Base-by-base conservation (phyloP, 2,888 invertebrate species). In the Aporophyla nigra region DNA sequence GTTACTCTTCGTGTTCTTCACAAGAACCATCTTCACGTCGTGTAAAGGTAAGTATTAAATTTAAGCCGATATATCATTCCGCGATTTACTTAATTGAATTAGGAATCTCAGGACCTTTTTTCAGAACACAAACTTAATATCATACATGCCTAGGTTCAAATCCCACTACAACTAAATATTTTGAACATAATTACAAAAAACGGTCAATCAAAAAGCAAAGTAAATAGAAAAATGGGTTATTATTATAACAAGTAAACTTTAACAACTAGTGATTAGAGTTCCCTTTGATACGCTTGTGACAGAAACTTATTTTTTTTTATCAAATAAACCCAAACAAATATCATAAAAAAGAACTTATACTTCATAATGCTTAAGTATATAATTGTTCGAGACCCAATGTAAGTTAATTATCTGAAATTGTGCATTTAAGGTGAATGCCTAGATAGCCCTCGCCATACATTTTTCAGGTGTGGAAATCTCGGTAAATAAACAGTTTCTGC, bases 1-100 rank as follows among this genome's bases (percentile, higher is more conserved):
- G 5, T n/a, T 82, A 0, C 63, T 87, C 1, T 62, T 79, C 1
- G 16, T 16, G 0, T 74, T 82, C 5, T 76, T 71, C 74, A 71
- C 69, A 6, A 6, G 74, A 12, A 54, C 68, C 9, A 54, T 87
- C 12, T 54, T 76, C 16, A 9, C 61, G 1, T 66, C 86, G 2
- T 19, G 80, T 0, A 76, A 21, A 0, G 51, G 86, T 86, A 83
- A 80, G 87, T 85, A 5, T 5, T 14, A 19, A 12, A 7, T 14
- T 7, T 19, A 46, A 19, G 24, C 24, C 24, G 24, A 46, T 46
- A 24, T 43, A 63, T 24, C 6, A 46, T 46, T 24, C 1, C 46
- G 7, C 7, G 4, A 10, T 46, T 27, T 12, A 12, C 19, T 19
- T 21, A 46, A 19, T 65, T 49, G 12, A 49, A 65, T 65, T 49